Conservation (phyloP, 2,113 vertebrate genomes). For the Aptenodytes patagonicus region DNA sequence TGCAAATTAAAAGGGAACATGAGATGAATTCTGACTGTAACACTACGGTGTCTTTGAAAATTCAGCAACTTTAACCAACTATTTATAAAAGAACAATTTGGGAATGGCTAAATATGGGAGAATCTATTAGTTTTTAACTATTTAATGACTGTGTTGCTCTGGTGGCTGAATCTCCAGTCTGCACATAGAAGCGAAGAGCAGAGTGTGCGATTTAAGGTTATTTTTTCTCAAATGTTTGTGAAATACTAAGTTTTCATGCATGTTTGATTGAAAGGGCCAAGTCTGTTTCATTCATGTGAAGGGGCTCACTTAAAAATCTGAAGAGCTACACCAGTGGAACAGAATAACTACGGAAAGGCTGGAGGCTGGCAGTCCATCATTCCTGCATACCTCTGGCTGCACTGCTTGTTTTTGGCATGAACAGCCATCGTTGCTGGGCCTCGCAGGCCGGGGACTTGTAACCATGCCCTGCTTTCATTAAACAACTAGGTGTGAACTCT, state of each 20-base stretch:
- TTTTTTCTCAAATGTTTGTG: background rate
- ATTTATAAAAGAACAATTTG: background rate
- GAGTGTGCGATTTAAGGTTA: background rate
- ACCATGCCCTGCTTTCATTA: background rate
- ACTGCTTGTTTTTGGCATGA: background rate
- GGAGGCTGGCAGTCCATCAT: background rate
- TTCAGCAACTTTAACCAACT: background rate
- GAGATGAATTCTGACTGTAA: background rate
- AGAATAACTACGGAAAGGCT: background rate
- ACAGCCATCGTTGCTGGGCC: background rate
- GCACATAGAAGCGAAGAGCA: background rate
- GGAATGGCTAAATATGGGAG: background rate
- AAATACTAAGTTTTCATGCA: background rate
- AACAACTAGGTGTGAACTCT: background rate
- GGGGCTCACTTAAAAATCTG: background rate
- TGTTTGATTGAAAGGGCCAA: background rate
- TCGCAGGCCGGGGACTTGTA: rapidly evolving
- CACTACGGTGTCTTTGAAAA: background rate
- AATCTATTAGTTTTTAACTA: background rate
- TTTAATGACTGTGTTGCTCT: background rate
- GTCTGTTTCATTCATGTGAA: background rate
- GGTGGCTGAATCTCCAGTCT: background rate
- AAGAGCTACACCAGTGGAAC: background rate
- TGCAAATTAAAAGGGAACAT: background rate
- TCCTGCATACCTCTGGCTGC: background rate